Conservation (phyloP, 2,113 vertebrate genomes). For the Martes martes region DNA sequence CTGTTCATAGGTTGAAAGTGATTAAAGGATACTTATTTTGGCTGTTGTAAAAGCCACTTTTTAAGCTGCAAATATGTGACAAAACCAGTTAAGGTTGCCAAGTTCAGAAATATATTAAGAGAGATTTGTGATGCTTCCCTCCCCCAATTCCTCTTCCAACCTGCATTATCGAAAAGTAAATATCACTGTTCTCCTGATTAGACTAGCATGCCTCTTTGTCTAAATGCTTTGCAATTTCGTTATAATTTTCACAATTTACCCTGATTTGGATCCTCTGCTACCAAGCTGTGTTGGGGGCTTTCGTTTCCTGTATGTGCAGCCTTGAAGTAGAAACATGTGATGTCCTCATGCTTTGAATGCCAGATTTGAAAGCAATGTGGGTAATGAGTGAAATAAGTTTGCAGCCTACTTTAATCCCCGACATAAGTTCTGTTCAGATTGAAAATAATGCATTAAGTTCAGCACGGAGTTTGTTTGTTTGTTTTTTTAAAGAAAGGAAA, state of each 20-base stretch:
- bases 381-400: neutral
- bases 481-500: neutral
- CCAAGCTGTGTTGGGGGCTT: conserved; percentile 67
- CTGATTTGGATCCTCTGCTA: conserved; percentile 62
- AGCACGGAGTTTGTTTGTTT: neutral
- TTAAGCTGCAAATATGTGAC: conserved; percentile 82
- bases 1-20: conserved; percentile 88
- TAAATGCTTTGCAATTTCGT: conserved; percentile 69
- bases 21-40: conserved; percentile 88
- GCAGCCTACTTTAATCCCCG: neutral
- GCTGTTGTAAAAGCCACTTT: conserved; percentile 84
- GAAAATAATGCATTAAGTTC: conserved; percentile 41
- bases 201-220: conserved; percentile 47
- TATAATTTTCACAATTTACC: conserved; percentile 69
- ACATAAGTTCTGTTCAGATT: neutral
- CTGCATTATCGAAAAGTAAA: conserved; percentile 63
- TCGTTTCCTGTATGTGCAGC: conserved; percentile 32
- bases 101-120: conserved; percentile 80
- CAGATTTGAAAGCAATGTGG: conserved; percentile 43
- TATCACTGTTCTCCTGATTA: conserved; percentile 63
- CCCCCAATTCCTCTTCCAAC: conserved; percentile 54
- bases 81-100: conserved; percentile 82
- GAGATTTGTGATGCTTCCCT: conserved; percentile 64
- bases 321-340: conserved; percentile 66
- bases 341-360: conserved; percentile 15